A percentile compares a stretch with the other conserved stretches of the same genome.
These are phyloP conservation scores for Eupelmus urozonus DNA, from an alignment of 2,888 invertebrate genomes.

Conservation along the genomic window DNA sequence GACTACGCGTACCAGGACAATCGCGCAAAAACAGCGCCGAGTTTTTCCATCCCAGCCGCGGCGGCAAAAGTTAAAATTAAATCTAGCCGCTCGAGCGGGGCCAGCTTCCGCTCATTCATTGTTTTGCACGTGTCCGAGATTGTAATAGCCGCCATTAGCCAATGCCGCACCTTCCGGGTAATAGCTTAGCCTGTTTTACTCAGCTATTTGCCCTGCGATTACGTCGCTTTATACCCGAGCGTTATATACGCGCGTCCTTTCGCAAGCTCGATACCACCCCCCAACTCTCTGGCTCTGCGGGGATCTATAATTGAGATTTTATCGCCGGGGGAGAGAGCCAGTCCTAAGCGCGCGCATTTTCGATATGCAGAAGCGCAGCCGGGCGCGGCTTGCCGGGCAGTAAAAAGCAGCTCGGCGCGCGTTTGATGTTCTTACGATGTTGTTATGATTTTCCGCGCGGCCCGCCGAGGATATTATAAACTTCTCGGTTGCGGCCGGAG, in stretches of 20 bases:
- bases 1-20: too few species aligned
- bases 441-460: constrained; percentile 26
- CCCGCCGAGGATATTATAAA: constrained; percentile 12
- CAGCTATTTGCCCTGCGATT: constrained; percentile 69
- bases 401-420: constrained; percentile 13
- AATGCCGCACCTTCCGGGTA: constrained; percentile 61
- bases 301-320: constrained; percentile 68
- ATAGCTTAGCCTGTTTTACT: constrained; percentile 66
- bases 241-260: too few species aligned
- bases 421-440: constrained; percentile 9
- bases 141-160: constrained; percentile 66
- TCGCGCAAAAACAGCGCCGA: too few species aligned
- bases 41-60: too few species aligned
- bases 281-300: neutral
- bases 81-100: too few species aligned
- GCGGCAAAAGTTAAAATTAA: constrained; percentile 13
- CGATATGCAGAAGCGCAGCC: constrained; percentile 3
- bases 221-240: constrained; percentile 65
- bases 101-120: too few species aligned
- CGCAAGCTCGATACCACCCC: too few species aligned
- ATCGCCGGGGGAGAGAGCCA: constrained; percentile 60
- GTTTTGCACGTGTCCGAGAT: constrained; percentile 61
- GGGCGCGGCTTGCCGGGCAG: neutral
- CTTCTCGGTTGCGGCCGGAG: neutral
- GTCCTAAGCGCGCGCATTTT: neutral